Conservation (phyloP, 2,888 invertebrate species). For the Melangyna quadrimaculata region DNA sequence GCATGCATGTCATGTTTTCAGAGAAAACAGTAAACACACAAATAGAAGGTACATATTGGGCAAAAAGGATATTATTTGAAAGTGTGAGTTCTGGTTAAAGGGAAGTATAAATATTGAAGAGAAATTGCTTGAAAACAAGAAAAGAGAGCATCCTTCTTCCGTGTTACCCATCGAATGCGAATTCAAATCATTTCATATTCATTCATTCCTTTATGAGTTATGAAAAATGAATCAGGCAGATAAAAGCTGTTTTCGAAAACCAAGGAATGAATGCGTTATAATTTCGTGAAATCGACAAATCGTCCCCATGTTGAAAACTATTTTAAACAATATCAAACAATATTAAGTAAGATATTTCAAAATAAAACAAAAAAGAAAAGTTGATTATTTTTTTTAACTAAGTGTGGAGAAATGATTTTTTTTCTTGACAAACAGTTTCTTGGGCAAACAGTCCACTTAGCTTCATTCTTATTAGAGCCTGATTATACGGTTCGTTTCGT, state of each 20-base stretch:
- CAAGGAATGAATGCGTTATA: not conserved
- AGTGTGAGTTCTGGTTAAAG: not conserved
- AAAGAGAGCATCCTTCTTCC: not conserved
- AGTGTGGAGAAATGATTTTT: no score
- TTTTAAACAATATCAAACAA: no score
- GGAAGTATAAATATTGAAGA: not conserved
- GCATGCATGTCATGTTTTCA: constrained; percentile 29
- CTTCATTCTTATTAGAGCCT: no score
- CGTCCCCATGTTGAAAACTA: no score
- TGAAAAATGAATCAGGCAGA: not conserved
- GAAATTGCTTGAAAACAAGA: not conserved
- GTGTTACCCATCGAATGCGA: not conserved
- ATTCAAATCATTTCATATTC: not conserved
- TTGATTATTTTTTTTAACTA: no score
- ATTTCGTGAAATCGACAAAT: not conserved
- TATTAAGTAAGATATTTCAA: no score
- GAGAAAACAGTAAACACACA: not conserved
- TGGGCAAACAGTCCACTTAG: no score
- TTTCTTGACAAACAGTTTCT: no score
- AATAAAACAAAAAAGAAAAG: no score
- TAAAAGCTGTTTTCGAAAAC: not conserved
- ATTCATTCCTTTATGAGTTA: not conserved
- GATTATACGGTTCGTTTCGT: no score
- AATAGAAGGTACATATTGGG: not conserved
- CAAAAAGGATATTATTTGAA: not conserved